These are phyloP conservation scores for Pasiphila rectangulata DNA, from an alignment of 2,888 invertebrate genomes.

Conservation along the genomic window DNA sequence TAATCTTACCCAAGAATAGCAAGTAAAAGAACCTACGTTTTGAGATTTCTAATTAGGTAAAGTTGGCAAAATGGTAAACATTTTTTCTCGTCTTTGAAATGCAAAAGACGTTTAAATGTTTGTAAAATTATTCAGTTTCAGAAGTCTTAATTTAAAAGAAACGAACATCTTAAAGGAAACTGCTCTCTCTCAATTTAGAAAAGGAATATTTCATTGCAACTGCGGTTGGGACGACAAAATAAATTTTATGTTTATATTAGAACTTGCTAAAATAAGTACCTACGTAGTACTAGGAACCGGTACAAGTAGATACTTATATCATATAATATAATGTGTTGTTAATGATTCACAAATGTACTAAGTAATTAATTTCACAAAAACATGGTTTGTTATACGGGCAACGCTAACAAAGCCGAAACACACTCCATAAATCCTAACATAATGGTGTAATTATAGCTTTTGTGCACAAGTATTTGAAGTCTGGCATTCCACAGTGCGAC, in stretches of 20 bases:
- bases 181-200: constrained; percentile 6
- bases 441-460: constrained; percentile 32
- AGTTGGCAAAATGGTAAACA: too few relatives aligned
- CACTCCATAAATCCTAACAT: constrained; percentile 32
- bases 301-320: too few relatives aligned
- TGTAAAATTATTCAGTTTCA: constrained; percentile 4
- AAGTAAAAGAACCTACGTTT: too few relatives aligned
- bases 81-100: background rate
- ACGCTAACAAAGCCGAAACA: constrained; percentile 23
- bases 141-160: constrained; percentile 5
- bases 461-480: constrained; percentile 29
- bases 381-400: background rate
- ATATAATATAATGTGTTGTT: too few relatives aligned
- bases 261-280: background rate
- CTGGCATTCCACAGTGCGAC: constrained; percentile 31
- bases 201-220: constrained; percentile 5
- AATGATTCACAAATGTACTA: too few relatives aligned
- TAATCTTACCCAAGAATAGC: too few relatives aligned
- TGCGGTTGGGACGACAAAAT: background rate
- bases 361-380: too few relatives aligned
- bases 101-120: background rate
- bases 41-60: too few relatives aligned
- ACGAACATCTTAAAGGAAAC: background rate
- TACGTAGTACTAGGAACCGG: background rate
- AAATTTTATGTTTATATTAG: background rate